These are phyloP conservation scores for Phrynocephalus versicolor DNA, from an alignment of 2,113 vertebrate genomes.

Conservation along the genomic window DNA sequence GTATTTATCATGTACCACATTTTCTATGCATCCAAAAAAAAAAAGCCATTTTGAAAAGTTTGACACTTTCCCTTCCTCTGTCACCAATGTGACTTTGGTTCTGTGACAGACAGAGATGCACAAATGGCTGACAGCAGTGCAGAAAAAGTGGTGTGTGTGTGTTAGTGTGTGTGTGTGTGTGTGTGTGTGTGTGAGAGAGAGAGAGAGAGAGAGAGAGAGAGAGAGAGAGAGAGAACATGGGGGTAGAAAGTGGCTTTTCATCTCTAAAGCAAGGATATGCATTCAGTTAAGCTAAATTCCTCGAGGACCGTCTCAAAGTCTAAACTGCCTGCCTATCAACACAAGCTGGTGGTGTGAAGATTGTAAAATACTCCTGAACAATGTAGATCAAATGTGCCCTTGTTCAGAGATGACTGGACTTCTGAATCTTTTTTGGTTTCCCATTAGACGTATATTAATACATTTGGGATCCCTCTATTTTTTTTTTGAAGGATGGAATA, in stretches of 20 bases:
- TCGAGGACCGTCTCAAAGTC: constrained; percentile 56
- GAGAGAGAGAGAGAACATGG: constrained; percentile 18
- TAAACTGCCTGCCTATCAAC: constrained; percentile 47
- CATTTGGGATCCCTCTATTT: not conserved
- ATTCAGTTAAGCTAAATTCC: constrained; percentile 54
- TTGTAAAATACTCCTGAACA: constrained; percentile 41
- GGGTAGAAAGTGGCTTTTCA: constrained; percentile 47
- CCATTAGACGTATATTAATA: constrained; percentile 16
- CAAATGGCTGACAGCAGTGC: constrained; percentile 42
- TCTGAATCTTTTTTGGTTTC: constrained; percentile 40
- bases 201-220: too few species aligned
- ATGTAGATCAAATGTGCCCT: constrained; percentile 51
- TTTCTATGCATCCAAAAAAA: not conserved
- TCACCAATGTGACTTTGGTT: not conserved
- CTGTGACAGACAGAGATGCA: constrained; percentile 19
- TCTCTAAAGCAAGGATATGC: constrained; percentile 42
- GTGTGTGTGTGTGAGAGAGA: too few species aligned
- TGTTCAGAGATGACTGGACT: constrained; percentile 43
- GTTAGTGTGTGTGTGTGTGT: too few species aligned
- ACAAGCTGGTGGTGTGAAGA: constrained; percentile 39
- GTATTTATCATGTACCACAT: not conserved
- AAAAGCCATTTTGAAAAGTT: constrained; percentile 23
- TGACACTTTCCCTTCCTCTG: not conserved
- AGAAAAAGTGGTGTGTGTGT: constrained; percentile 22
- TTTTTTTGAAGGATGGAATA: constrained; percentile 2